Percentiles rank a stretch among this genome's conserved stretches.
phyloP scores from a whole-genome alignment of 2,113 vertebrate species.

The Okapia johnstoni region DNA sequence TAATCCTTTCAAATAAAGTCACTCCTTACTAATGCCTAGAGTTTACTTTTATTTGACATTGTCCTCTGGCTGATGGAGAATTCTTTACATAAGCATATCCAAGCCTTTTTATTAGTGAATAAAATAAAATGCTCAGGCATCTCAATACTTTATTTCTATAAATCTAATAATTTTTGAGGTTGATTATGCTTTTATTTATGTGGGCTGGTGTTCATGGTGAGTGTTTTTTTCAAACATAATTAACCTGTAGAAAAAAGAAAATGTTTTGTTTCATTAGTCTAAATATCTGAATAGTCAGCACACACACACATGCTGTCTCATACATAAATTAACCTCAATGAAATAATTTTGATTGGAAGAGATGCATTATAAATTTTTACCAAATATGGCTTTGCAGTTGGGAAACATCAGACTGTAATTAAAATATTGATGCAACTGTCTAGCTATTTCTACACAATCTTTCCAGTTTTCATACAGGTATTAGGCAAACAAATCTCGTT shows the following conservation, averaged over 20 bases:
- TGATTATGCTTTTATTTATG: neutral
- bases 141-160: neutral
- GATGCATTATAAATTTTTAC: neutral
- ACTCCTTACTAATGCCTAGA: neutral
- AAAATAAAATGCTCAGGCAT: neutral
- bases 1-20: neutral
- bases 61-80: neutral
- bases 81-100: neutral
- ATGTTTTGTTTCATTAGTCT: neutral
- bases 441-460: neutral
- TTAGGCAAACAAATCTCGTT: neutral
- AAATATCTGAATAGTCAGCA: neutral
- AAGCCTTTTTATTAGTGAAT: neutral
- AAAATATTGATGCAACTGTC: neutral
- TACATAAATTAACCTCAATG: neutral
- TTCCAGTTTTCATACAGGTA: neutral
- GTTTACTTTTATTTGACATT: neutral
- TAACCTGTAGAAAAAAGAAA: neutral
- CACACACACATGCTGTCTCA: fast-evolving
- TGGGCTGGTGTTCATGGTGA: neutral
- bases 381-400: neutral
- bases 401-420: neutral
- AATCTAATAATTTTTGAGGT: neutral
- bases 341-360: neutral
- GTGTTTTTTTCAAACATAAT: neutral